Conservation (phyloP, 2,113 vertebrate species). For the Microtus oregoni region DNA sequence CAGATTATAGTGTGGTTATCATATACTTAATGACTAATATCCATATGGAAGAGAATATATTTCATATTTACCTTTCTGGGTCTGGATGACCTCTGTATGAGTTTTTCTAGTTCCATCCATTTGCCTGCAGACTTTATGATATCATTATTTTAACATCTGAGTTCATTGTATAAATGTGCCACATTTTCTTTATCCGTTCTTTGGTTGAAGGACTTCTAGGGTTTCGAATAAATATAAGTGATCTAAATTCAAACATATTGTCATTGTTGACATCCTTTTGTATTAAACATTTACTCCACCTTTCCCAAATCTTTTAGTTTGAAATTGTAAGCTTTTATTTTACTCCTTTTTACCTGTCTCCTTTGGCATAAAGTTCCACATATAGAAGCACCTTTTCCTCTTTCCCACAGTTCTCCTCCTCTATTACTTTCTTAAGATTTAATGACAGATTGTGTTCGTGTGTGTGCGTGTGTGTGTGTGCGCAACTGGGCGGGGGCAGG, state of each 20-base stretch:
- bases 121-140: background rate
- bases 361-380: background rate
- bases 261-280: background rate
- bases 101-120: background rate
- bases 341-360: background rate
- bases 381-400: background rate
- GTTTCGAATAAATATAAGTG: too few relatives aligned
- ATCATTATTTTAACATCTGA: background rate
- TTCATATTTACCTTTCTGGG: background rate
- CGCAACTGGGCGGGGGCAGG: too few relatives aligned
- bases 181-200: background rate
- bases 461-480: too few relatives aligned
- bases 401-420: background rate
- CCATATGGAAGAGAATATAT: background rate
- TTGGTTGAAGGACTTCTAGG: background rate
- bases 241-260: background rate
- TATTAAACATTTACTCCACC: background rate
- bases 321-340: background rate
- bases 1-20: background rate
- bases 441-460: background rate
- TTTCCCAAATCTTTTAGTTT: slow-evolving; percentile 26
- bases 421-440: background rate
- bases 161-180: background rate
- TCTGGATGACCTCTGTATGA: background rate
- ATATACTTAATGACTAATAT: background rate